Base-by-base conservation (phyloP, 2,888 invertebrate genomes). In the Leptura quadrifasciata region DNA sequence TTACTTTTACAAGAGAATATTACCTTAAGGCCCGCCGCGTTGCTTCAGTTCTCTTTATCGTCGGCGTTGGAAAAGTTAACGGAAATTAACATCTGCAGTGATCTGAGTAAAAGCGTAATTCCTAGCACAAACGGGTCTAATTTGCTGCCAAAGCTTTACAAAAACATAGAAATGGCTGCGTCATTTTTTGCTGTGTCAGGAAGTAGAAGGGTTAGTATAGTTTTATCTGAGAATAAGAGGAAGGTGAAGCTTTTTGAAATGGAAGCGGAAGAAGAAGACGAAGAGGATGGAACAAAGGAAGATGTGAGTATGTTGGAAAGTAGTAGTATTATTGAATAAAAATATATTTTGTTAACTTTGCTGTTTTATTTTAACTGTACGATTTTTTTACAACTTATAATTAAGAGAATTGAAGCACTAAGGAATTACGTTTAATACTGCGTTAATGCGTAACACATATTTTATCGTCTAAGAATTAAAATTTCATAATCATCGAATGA, bases 261-360 rank as follows among this genome's bases (percentile, higher is more conserved):
- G 94, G 98, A 98, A 90, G 95, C 94, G 0, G 97, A 97, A 86
- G 97, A 96, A 24, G 95, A 95, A 74, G 96, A 96, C 74, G 97
- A 98, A 79, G 97, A 97, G 72, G 95, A 95, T 69, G 84, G 83
- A 6, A 60, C 75, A 21, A 76, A 81, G 72, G 80, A 81, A 63
- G 83, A 85, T 39, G 74, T 81, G 55, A 82, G 81, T 71, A 82
- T 83, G 82, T 81, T 81, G 63, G 81, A 83, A 15, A 77, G 67
- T n/a, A 47, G 47, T 39, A 60, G 67, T 69, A 20, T 72, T 63
- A 12, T 55, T 21, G 60, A 63, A 71, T 75, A 67, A 61, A 58
- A 73, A 17, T 61, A 57, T 18, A 31, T 21, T 57, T 64, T 21
- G 35, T 24, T 21, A 21, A n/a, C 20, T 52, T 65, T n/a, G 57